Evolutionary conservation across 2,113 vertebrate species (phyloP).

Genomic region (Tinamus guttatus): DNA sequence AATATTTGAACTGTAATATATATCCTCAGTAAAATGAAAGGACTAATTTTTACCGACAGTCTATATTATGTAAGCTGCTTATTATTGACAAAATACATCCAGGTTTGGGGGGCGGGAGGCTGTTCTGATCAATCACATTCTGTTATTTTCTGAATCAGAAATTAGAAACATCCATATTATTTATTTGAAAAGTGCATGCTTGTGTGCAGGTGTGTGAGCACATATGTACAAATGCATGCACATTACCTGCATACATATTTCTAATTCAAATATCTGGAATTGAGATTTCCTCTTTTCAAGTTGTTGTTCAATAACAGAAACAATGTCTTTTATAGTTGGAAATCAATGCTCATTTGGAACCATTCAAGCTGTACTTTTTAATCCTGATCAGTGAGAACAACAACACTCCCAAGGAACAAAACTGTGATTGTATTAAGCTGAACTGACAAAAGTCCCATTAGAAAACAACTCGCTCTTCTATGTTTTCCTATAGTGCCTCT

Average conservation of each 20-base stretch:
- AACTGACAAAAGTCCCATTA: slow-evolving; percentile 39
- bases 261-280: not conserved
- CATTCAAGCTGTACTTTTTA: slow-evolving; percentile 16
- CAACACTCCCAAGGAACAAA: not conserved
- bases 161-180: not conserved
- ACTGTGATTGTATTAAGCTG: slow-evolving; percentile 19
- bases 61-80: not conserved
- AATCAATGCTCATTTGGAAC: slow-evolving; percentile 28
- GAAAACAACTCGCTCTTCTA: not conserved
- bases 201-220: rapidly evolving
- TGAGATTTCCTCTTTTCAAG: not conserved
- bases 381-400: slow-evolving; percentile 22
- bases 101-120: not conserved
- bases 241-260: not conserved
- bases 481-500: slow-evolving; percentile 21
- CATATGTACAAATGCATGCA: not conserved
- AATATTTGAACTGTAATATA: not conserved
- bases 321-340: not conserved
- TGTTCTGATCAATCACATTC: not conserved
- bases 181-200: not conserved
- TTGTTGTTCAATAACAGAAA: slow-evolving; percentile 19
- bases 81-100: not conserved
- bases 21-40: not conserved
- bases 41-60: not conserved
- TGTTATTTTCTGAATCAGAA: not conserved